phyloP scores from a whole-genome alignment of 2,113 vertebrate species.

The Daubentonia madagascariensis region DNA sequence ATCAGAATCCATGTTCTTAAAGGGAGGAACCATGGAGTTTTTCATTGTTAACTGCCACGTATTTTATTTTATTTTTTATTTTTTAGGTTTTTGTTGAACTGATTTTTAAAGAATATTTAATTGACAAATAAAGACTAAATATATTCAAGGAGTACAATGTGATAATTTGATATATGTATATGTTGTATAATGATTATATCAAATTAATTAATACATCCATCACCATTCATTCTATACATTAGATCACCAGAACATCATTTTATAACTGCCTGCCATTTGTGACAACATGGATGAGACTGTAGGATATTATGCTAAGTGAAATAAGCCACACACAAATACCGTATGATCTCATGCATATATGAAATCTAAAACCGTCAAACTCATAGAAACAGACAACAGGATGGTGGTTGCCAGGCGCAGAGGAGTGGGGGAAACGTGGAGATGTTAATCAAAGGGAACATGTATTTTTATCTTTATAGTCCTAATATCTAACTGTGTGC shows the following conservation, averaged over 20 bases:
- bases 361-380: neutral
- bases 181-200: neutral
- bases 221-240: rapidly evolving
- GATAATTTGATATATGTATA: neutral
- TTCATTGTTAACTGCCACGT: neutral
- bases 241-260: neutral
- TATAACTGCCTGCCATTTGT: neutral
- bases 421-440: rapidly evolving
- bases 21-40: neutral
- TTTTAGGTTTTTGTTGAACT: neutral
- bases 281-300: neutral
- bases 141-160: neutral
- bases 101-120: neutral
- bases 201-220: neutral
- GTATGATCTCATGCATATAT: neutral
- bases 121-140: neutral
- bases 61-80: neutral
- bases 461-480: neutral
- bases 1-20: neutral
- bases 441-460: neutral
- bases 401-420: neutral
- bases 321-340: neutral
- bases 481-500: neutral
- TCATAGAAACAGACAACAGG: neutral
- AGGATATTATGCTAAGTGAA: neutral